Base-by-base conservation (phyloP, 2,797 vertebrate species). In the Mus caroli region DNA sequence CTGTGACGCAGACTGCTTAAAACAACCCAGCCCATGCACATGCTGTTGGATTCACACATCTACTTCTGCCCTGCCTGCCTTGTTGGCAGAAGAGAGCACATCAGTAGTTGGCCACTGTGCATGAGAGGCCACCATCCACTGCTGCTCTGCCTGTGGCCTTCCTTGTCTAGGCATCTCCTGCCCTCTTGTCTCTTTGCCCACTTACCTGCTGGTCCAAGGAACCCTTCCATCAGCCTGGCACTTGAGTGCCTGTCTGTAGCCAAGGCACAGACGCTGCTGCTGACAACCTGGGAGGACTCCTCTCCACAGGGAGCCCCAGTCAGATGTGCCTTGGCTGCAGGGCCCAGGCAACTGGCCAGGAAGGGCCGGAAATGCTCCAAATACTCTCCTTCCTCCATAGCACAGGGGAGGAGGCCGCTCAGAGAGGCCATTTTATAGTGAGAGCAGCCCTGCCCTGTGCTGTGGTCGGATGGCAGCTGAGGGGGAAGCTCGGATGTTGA, bases 321-420 rank as follows among this genome's bases (percentile, higher is more conserved):
- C 96, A 97, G 86, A 95, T 96, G 96, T 91, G 86, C 84, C 69
- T 95, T 96, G 96, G 96, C 97, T n/a, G 62, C 86, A 78, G 71
- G 93, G 71, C 75, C 90, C 92, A 97, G 97, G 97, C 97, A 92
- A 78, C 90, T 46, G 50, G 97, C 97, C 97, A 97, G 84, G 92
- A 91, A 96, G 64, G 93, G 94, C 97, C 97, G 96, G 97, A 98
- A 98, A 97, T 95, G 76, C 94, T 97, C 94, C 96, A 92, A 64
- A 97, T 97, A 94, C 80, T 97, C 97, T 95, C 90, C 64, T 95
- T 94, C 91, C 88, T 96, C 88, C 92, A 69, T 91, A 88, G 96
- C 94, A 83, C 19, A 92, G 40, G 89, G 95, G 92, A 96, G 88
- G 94, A 90, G 90, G 95, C 88, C 75, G 37, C 92, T 97, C 93